Percentiles rank a stretch among this genome's conserved stretches.
These are phyloP conservation scores for Crenichthys baileyi DNA, from an alignment of 2,797 vertebrate species.

Conservation along the genomic window DNA sequence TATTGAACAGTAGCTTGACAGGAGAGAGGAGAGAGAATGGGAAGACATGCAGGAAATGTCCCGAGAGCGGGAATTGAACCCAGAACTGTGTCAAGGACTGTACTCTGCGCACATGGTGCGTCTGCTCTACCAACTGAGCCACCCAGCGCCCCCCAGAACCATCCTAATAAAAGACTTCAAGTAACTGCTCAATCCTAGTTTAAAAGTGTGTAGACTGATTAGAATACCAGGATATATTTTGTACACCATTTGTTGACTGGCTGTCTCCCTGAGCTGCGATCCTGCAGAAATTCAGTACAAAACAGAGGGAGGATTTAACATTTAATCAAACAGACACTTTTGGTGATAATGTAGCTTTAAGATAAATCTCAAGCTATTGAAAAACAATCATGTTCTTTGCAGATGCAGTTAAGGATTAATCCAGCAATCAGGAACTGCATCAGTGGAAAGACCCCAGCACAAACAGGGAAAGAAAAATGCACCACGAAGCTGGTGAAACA, in stretches of 20 bases:
- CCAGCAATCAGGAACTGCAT: background rate
- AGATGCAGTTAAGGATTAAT: background rate
- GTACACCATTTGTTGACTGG: background rate
- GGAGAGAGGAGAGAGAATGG: too few species aligned
- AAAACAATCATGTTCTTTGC: background rate
- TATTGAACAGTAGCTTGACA: too few species aligned
- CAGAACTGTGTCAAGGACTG: too few species aligned
- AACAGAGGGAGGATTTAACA: background rate
- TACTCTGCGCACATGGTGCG: too few species aligned
- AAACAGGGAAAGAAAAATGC: constrained; percentile 10
- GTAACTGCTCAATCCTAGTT: background rate
- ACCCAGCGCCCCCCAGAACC: too few species aligned
- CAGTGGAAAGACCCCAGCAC: background rate
- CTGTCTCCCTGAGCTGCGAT: background rate
- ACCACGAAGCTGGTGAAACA: constrained; percentile 14
- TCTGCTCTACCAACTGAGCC: too few species aligned
- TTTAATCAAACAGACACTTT: background rate
- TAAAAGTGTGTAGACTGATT: background rate
- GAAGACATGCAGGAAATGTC: too few species aligned
- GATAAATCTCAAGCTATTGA: background rate
- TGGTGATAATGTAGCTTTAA: background rate
- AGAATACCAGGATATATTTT: background rate
- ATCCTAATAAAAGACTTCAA: background rate
- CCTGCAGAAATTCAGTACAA: background rate
- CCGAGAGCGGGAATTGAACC: too few species aligned